These are phyloP conservation scores for Metopia argyrocephala DNA, from an alignment of 2,888 invertebrate species.

Conservation along the genomic window DNA sequence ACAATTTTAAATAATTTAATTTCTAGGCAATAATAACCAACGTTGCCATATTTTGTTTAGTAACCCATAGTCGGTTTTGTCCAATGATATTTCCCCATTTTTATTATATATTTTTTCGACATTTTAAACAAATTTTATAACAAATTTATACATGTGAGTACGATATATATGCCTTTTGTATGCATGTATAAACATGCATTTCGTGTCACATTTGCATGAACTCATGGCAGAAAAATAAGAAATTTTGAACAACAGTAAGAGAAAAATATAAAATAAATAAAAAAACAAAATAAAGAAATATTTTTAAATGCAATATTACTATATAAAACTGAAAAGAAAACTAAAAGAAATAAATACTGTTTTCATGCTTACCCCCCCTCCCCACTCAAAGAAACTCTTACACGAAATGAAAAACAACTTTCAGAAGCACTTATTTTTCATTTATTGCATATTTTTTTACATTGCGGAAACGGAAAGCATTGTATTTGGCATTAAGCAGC, in stretches of 20 bases:
- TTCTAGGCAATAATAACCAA: too few species aligned
- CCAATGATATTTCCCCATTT: background rate
- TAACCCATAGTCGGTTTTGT: too few species aligned
- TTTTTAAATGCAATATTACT: conserved; percentile 44
- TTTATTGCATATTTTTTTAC: background rate
- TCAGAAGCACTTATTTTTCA: conserved; percentile 34
- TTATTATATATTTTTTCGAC: background rate
- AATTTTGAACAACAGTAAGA: background rate
- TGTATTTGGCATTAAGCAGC: conserved; percentile 30
- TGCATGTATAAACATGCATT: conserved; percentile 59
- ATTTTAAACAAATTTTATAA: conserved; percentile 29
- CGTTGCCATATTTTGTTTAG: too few species aligned
- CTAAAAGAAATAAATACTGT: conserved; percentile 40
- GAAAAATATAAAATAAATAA: background rate
- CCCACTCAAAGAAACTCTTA: background rate
- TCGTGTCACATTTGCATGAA: conserved; percentile 59
- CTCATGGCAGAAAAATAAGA: conserved; percentile 36
- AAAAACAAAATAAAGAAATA: background rate
- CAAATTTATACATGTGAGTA: background rate
- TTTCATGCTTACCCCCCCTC: background rate
- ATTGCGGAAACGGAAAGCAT: conserved; percentile 46
- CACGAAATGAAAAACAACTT: conserved; percentile 12
- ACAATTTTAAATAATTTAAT: too few species aligned
- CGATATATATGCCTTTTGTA: conserved; percentile 13
- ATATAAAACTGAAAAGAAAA: conserved; percentile 38